Conservation (phyloP, 2,797 vertebrate species). For the Tokudaia muenninki region DNA sequence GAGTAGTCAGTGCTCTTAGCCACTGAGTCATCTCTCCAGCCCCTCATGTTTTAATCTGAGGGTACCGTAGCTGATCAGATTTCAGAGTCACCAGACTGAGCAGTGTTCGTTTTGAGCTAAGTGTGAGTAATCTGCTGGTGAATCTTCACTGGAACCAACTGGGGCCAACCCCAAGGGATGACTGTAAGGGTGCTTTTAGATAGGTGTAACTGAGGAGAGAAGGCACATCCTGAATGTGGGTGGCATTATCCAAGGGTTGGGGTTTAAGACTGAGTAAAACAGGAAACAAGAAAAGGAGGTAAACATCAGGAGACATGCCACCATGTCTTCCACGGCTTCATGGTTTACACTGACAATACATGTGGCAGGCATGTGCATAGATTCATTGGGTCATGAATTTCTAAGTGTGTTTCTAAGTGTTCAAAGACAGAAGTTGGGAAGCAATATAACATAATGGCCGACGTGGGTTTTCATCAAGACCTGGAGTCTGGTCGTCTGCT, state of each 20-base stretch:
- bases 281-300: too few relatives aligned
- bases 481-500: background rate
- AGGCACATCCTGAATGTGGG: background rate
- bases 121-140: background rate
- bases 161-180: background rate
- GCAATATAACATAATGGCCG: background rate
- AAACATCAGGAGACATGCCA: too few relatives aligned
- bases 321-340: background rate
- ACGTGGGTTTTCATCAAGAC: background rate
- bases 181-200: too few relatives aligned
- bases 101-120: background rate
- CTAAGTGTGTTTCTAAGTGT: background rate
- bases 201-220: too few relatives aligned
- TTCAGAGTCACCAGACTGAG: background rate
- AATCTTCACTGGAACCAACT: background rate
- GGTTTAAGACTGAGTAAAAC: background rate
- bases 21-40: too few relatives aligned
- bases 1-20: too few relatives aligned
- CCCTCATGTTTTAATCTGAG: background rate
- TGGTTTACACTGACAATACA: background rate
- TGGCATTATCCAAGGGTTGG: background rate
- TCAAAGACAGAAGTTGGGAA: background rate
- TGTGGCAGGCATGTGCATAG: background rate
- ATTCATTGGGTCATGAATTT: background rate
- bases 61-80: background rate